Evolutionary conservation across 2,113 vertebrate genomes (phyloP).

Genomic region (Lethenteron camtschaticum): DNA sequence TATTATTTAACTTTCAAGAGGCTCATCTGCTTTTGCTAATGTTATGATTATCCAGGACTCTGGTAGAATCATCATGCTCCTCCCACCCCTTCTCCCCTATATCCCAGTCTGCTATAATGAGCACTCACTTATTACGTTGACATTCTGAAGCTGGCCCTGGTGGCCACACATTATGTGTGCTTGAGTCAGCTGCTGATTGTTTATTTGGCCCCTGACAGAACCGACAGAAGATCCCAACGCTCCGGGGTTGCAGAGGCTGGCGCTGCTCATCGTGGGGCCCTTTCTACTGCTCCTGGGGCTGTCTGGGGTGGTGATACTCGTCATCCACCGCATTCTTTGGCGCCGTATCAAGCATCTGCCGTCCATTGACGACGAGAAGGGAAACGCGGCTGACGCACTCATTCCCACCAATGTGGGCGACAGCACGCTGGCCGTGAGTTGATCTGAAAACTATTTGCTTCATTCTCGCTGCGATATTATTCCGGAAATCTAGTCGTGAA

Average conservation of each 20-base stretch:
- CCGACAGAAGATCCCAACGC: no score
- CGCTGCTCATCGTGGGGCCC: conserved; percentile 43
- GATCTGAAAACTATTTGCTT: not conserved
- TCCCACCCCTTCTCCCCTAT: no score
- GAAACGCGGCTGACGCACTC: conserved; percentile 64
- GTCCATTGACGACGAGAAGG: conserved; percentile 68
- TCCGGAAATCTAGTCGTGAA: not conserved
- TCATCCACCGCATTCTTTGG: conserved; percentile 54
- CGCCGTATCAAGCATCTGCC: conserved; percentile 70
- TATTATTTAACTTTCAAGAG: no score
- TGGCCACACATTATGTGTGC: no score
- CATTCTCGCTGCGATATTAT: not conserved
- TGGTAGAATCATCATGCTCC: no score
- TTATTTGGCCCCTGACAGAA: no score
- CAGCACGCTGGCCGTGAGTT: conserved; percentile 80
- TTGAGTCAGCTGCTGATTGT: no score
- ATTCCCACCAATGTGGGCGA: conserved; percentile 93
- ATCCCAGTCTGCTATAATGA: no score
- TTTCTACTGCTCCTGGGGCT: conserved; percentile 49
- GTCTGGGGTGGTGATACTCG: conserved; percentile 39
- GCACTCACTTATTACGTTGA: no score
- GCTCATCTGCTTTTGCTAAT: no score
- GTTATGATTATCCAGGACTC: no score
- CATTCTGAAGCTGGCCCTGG: no score
- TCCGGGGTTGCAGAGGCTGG: conserved; percentile 15